Conservation (phyloP, 2,113 vertebrate species). For the Pseudolaguvia tuberculata region DNA sequence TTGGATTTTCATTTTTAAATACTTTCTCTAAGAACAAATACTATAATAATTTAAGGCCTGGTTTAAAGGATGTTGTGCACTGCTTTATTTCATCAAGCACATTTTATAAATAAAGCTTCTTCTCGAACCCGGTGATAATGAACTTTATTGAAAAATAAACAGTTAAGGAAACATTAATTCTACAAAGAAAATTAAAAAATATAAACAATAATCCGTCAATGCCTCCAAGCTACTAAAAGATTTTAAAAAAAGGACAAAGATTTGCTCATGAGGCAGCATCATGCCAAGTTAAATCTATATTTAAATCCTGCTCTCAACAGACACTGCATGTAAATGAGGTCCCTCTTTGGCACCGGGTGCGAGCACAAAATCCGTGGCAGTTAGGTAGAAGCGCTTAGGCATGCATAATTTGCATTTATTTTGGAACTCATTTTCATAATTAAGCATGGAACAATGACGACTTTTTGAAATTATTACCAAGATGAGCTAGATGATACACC, state of each 20-base stretch:
- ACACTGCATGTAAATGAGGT: conserved; percentile 59
- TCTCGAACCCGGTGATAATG: conserved; percentile 3
- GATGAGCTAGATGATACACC: conserved; percentile 40
- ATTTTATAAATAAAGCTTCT: conserved; percentile 11
- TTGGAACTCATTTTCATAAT: conserved; percentile 52
- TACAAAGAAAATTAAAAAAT: conserved; percentile 44
- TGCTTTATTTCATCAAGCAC: not conserved
- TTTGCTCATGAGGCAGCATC: conserved; percentile 52
- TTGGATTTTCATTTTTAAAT: not conserved
- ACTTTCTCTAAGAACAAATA: too few species aligned
- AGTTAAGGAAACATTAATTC: not conserved
- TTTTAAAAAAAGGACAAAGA: conserved; percentile 58
- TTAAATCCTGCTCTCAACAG: conserved; percentile 61
- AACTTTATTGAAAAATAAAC: not conserved
- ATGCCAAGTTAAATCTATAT: conserved; percentile 65
- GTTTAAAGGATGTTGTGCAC: not conserved
- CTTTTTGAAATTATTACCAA: conserved; percentile 48
- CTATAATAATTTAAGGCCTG: not conserved
- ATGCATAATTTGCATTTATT: conserved; percentile 53
- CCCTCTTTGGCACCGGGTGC: conserved; percentile 64
- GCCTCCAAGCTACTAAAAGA: conserved; percentile 61
- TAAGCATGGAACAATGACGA: conserved; percentile 45
- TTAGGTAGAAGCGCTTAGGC: conserved; percentile 48
- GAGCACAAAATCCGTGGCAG: conserved; percentile 57
- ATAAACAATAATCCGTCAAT: conserved; percentile 55